Base-by-base conservation (phyloP, 2,888 invertebrate species). In the Electrophaes corylata region DNA sequence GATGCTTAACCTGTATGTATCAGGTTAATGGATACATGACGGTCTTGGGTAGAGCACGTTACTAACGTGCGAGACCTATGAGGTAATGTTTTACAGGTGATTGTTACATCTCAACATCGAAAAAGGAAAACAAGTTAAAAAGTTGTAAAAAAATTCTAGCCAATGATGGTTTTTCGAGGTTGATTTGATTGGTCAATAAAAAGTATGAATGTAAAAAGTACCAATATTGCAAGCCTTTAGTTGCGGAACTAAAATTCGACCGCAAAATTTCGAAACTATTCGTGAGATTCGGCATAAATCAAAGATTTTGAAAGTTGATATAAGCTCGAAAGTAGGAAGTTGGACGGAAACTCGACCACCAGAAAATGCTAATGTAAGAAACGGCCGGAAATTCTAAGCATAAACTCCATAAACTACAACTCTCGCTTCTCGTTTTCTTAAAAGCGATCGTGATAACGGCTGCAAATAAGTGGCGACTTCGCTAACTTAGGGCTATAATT, bases 391-490 rank as follows among this genome's bases (percentile, higher is more conserved):
- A 66, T 57, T 59, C 64, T 59, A 57, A 62, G 61, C 62, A 62
- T 64, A 63, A 67, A 66, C 58, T 64, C 47, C 51, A 59, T 62
- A 64, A 65, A 66, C 57, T 62, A 57, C 43, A 62, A 66, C 62
- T 66, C 66, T 68, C 63, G 60, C 60, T 68, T 68, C 64, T 57
- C 51, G 58, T 43, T 51, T 46, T 40, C 29, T 41, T 12, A 19
- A 40, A n/a, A 12, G 6, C 35, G n/a, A 10, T 29, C 1, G 10
- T 29, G 10, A 10, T 10, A 3, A 10, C 10, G 26, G 26, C 2
- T 4, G 23, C 26, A 29, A 2, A 4, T 10, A 10, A 29, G 10
- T 6, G 10, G 10, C 10, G 26, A 29, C 23, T 23, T 29, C 10
- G 10, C 10, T 29, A 6, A 10, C 10, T 6, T n/a, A n/a, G n/a